A percentile compares a stretch with the other conserved stretches of the same genome.
Evolutionary conservation across 2,113 vertebrate genomes (phyloP).

Genomic region (Takifugu bimaculatus): DNA sequence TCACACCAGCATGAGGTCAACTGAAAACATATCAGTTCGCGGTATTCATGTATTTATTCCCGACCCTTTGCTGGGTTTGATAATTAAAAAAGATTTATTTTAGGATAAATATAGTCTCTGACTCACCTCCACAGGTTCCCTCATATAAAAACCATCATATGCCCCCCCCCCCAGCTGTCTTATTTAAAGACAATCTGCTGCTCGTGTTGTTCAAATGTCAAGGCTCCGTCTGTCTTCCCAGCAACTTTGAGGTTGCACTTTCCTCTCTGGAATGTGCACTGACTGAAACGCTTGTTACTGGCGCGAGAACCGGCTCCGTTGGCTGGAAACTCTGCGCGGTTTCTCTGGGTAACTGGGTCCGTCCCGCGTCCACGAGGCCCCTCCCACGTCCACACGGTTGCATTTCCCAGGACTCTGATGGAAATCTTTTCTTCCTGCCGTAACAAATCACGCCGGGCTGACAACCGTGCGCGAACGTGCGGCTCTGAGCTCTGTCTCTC

Average conservation of each 20-base stretch:
- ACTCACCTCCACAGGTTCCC: too few relatives aligned
- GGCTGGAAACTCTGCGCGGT: constrained; percentile 32
- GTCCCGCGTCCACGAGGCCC: constrained; percentile 13
- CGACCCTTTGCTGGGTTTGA: too few relatives aligned
- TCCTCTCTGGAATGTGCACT: background rate
- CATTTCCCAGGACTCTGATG: constrained; percentile 59
- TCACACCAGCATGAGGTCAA: background rate
- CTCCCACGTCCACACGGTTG: constrained; percentile 25
- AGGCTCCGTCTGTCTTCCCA: background rate
- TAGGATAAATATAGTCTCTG: too few relatives aligned
- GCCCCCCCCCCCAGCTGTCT: background rate
- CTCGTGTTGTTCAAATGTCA: background rate
- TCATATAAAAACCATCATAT: background rate
- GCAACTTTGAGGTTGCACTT: background rate
- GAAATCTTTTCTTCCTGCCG: constrained; percentile 44
- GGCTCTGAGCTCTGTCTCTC: constrained; percentile 10
- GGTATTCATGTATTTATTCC: too few relatives aligned
- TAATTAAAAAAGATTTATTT: too few relatives aligned
- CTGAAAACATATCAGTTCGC: too few relatives aligned
- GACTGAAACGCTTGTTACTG: too few relatives aligned
- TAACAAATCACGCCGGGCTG: constrained; percentile 50
- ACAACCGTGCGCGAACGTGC: constrained; percentile 25
- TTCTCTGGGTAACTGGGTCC: constrained; percentile 41
- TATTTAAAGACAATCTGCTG: background rate
- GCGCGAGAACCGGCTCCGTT: constrained; percentile 28